These are phyloP conservation scores for Limosa lapponica DNA, from an alignment of 2,797 vertebrate genomes.

Conservation along the genomic window DNA sequence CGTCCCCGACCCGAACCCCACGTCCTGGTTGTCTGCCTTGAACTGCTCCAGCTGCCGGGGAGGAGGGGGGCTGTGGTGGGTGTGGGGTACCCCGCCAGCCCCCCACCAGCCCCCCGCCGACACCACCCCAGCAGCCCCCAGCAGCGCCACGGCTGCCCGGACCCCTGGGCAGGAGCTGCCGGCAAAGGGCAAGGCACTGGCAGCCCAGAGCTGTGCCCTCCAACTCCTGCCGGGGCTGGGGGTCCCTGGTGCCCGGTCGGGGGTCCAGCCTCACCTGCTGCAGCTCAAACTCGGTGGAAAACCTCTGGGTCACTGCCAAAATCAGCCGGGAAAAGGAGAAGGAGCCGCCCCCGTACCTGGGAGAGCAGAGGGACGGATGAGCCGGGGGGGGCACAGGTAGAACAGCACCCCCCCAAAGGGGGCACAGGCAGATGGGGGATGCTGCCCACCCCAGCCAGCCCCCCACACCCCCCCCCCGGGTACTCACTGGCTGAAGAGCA, in stretches of 20 bases:
- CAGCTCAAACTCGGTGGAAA: slow-evolving; percentile 87
- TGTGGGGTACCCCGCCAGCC: fast-evolving
- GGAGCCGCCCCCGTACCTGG: slow-evolving; percentile 86
- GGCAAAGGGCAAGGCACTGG: not conserved
- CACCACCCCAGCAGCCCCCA: not conserved
- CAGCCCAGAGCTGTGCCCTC: fast-evolving
- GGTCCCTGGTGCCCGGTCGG: fast-evolving
- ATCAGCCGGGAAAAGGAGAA: slow-evolving; percentile 89
- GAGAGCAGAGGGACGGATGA: not conserved
- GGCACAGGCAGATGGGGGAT: fast-evolving
- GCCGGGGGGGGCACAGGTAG: fast-evolving
- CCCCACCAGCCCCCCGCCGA: not conserved
- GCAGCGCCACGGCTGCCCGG: not conserved
- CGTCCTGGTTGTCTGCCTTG: slow-evolving; percentile 79
- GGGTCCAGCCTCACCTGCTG: slow-evolving; percentile 81
- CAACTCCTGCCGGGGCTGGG: not conserved
- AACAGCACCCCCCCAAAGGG: not conserved
- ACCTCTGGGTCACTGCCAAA: slow-evolving; percentile 80
- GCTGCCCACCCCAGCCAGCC: not conserved
- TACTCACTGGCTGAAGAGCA: slow-evolving; percentile 86
- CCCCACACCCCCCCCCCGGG: fast-evolving
- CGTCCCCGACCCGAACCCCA: slow-evolving; percentile 89
- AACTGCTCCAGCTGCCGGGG: slow-evolving; percentile 83
- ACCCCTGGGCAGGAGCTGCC: not conserved
- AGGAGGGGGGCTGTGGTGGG: not conserved